Base-by-base conservation (phyloP, 2,888 invertebrate species). In the Epirrita christyi region DNA sequence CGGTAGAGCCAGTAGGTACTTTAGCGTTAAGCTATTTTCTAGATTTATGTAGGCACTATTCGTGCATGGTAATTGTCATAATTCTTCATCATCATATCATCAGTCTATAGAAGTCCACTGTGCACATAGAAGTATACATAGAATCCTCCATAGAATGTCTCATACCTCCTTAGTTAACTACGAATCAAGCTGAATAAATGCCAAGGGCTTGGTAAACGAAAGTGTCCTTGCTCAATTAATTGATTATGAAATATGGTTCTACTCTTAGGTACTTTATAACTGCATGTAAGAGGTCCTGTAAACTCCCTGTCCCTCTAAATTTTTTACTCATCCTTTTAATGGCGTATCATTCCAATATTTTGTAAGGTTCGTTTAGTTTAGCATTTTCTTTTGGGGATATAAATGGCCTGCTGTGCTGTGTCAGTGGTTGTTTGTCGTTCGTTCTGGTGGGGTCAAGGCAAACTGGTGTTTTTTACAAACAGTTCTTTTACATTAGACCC, bases 381-480 rank as follows among this genome's bases (percentile, higher is more conserved):
- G 29, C 44, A 51, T 52, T 52, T 53, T 49, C 55, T 64, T 62
- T 60, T 61, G 45, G 48, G 63, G 63, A 56, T 50, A 64, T 59
- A 59, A 61, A 44, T 55, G 43, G 54, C 54, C 54, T 55, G 55
- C 61, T 41, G 55, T 48, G 50, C 59, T 42, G 55, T 49, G 50
- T 59, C 57, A 53, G 60, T 66, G 61, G 58, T 63, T 64, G 60
- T 63, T 65, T 61, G 63, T 61, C 61, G 63, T 57, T 51, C 55
- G 53, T 45, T 51, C 45, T 61, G 47, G 54, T 55, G 51, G 61
- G 76, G 76, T 77, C 78, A 79, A 78, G 78, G 79, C 66, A 53
- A 79, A 65, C 76, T 29, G 50, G 71, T 71, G 67, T 71, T 72
- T 72, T 72, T 71, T 70, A 63, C 56, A 57, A 52, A 53, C 54